Percentiles rank a stretch among this genome's conserved stretches.
phyloP scores from a whole-genome alignment of 2,797 vertebrate species.

The Zalophus californianus region DNA sequence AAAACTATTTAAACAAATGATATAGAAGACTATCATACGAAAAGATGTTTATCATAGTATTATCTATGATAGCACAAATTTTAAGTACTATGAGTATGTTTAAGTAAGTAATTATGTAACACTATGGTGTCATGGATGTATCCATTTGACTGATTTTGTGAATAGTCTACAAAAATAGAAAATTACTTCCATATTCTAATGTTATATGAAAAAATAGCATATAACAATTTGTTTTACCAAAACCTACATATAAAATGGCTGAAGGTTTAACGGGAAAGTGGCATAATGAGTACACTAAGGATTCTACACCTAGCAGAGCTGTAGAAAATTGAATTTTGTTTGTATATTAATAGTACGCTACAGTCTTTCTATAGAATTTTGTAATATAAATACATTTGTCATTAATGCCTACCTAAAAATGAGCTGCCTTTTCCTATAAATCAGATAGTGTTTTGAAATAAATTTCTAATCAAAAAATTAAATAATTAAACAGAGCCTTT shows the following conservation, averaged over 20 bases:
- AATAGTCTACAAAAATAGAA: neutral
- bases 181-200: neutral
- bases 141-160: neutral
- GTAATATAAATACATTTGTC: neutral
- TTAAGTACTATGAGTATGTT: neutral
- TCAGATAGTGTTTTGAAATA: neutral
- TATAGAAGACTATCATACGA: neutral
- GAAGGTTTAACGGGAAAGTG: neutral
- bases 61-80: neutral
- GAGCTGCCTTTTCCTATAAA: neutral
- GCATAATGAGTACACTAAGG: neutral
- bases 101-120: neutral
- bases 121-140: neutral
- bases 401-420: neutral
- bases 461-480: constrained; percentile 57
- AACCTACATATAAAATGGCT: neutral
- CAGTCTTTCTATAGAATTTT: neutral
- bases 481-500: constrained; percentile 32
- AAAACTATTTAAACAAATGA: neutral
- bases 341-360: neutral
- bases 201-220: neutral
- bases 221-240: neutral
- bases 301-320: neutral
- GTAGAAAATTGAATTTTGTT: neutral
- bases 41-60: neutral